These are phyloP conservation scores for Lumbricus terrestris DNA, from an alignment of 2,888 invertebrate species.

Conservation along the genomic window DNA sequence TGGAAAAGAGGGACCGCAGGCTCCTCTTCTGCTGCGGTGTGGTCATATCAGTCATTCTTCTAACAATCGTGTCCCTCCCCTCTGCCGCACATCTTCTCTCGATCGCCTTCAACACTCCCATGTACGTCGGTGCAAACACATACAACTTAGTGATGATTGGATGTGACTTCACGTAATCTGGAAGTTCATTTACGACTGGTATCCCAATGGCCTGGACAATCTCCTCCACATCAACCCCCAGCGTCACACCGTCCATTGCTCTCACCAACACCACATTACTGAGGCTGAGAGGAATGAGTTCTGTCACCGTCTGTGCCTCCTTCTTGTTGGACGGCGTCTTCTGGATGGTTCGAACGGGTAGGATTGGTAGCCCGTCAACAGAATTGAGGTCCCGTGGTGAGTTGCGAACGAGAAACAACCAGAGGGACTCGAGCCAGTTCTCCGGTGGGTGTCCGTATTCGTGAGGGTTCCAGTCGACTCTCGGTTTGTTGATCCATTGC, in stretches of 20 bases:
- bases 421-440: conserved; percentile 38
- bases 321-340: not conserved
- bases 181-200: conserved; percentile 37
- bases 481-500: conserved; percentile 30
- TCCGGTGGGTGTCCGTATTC: conserved; percentile 35
- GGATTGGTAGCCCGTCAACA: conserved; percentile 39
- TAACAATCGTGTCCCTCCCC: conserved; percentile 9
- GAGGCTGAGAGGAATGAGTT: conserved; percentile 34
- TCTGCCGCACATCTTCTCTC: conserved; percentile 19
- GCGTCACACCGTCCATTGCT: conserved; percentile 31
- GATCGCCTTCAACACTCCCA: conserved; percentile 36
- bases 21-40: conserved; percentile 28
- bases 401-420: conserved; percentile 36
- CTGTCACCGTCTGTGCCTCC: conserved; percentile 16
- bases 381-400: conserved; percentile 33
- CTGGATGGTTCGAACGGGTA: conserved; percentile 32
- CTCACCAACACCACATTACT: conserved; percentile 29
- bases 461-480: conserved; percentile 37
- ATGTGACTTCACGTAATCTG: conserved; percentile 37
- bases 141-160: conserved; percentile 34
- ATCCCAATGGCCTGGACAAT: conserved; percentile 36
- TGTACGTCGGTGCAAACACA: conserved; percentile 36
- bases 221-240: conserved; percentile 30
- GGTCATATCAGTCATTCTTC: conserved; percentile 14
- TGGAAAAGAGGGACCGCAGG: conserved; percentile 34